Evolutionary conservation across 2,888 invertebrate species (phyloP).

Genomic region (Caenorhabditis auriculariae): DNA sequence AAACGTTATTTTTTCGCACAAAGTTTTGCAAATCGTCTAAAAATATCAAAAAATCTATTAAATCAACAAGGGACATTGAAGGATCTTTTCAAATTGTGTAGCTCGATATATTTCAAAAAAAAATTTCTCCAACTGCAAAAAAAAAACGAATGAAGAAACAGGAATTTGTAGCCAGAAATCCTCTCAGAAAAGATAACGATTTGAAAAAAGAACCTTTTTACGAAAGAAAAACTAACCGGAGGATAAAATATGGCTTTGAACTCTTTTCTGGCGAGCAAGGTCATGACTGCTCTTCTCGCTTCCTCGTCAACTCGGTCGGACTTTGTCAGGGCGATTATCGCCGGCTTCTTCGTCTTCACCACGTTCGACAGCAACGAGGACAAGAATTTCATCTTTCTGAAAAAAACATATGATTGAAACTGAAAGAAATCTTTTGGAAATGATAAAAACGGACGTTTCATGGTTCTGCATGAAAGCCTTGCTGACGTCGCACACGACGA

Average conservation of each 20-base stretch:
- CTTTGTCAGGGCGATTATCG: conserved; percentile 90
- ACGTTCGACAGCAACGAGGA: conserved; percentile 33
- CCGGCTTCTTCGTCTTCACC: conserved; percentile 86
- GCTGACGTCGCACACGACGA: conserved; percentile 93
- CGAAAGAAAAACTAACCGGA: conserved; percentile 20
- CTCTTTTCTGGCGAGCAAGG: conserved; percentile 82
- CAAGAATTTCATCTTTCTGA: conserved; percentile 4
- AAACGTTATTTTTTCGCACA: not conserved
- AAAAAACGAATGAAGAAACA: conserved; percentile 64
- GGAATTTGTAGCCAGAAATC: no score
- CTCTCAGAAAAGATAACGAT: conserved; percentile 20
- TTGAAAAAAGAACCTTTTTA: conserved; percentile 2
- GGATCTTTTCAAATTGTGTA: no score
- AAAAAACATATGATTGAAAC: not conserved
- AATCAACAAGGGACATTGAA: no score
- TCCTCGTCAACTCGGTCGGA: conserved; percentile 75
- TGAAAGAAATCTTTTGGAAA: no score
- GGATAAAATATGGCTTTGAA: conserved; percentile 71
- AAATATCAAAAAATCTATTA: no score
- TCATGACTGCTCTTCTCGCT: conserved; percentile 82
- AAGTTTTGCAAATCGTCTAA: no score
- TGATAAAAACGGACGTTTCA: not conserved
- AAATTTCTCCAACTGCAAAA: no score
- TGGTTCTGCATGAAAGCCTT: conserved; percentile 65
- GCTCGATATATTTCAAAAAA: no score